Evolutionary conservation across 2,797 vertebrate species (phyloP).

Genomic region (Yasuhikotakia modesta): DNA sequence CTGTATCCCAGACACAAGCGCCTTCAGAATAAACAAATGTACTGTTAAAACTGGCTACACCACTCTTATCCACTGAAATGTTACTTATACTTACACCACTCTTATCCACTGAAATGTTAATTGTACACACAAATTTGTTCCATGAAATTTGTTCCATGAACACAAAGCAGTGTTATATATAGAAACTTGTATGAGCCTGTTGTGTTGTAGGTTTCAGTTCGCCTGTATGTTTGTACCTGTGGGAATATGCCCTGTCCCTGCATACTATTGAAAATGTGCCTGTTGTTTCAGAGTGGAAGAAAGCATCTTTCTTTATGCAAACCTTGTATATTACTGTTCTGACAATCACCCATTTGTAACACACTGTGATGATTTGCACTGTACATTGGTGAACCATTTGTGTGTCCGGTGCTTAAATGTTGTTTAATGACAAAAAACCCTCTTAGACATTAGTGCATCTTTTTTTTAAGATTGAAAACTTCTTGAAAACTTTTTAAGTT

Average conservation of each 20-base stretch:
- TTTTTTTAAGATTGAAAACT: slow-evolving; percentile 62
- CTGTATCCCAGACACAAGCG: slow-evolving; percentile 3
- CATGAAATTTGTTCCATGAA: slow-evolving; percentile 7
- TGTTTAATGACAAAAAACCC: slow-evolving; percentile 30
- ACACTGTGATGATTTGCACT: slow-evolving; percentile 76
- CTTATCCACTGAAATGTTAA: slow-evolving; percentile 16
- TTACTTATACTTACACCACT: slow-evolving; percentile 5
- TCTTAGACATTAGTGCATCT: slow-evolving; percentile 30
- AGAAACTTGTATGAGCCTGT: slow-evolving; percentile 18
- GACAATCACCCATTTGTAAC: slow-evolving; percentile 73
- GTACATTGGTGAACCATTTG: slow-evolving; percentile 43
- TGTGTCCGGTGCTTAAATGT: slow-evolving; percentile 35
- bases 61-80: background rate
- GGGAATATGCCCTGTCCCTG: slow-evolving; percentile 3
- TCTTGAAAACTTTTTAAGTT: slow-evolving; percentile 61
- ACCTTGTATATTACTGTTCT: slow-evolving; percentile 57
- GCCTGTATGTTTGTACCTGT: slow-evolving; percentile 43
- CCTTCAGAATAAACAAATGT: slow-evolving; percentile 5
- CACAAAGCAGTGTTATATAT: slow-evolving; percentile 56
- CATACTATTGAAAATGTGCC: slow-evolving; percentile 36
- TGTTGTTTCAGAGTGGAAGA: slow-evolving; percentile 4
- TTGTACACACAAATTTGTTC: slow-evolving; percentile 16
- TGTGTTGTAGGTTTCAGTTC: slow-evolving; percentile 47
- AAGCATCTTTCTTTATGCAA: slow-evolving; percentile 33
- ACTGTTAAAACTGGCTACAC: background rate